phyloP scores from a whole-genome alignment of 2,888 invertebrate species.

The Xestia xanthographa region DNA sequence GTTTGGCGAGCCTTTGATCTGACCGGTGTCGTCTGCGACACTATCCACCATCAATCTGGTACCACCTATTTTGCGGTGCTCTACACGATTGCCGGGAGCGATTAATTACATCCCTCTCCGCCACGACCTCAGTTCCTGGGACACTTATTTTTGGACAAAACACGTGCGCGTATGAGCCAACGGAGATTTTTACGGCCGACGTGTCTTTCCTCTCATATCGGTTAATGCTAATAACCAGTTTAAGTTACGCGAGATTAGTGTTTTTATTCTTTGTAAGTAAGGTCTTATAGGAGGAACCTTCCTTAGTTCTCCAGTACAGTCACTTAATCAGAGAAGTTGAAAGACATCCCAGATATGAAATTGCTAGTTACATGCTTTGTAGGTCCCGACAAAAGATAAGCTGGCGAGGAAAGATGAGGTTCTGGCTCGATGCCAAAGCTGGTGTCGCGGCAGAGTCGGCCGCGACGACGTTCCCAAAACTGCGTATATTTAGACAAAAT shows the following conservation, averaged over 20 bases:
- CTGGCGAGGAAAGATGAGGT: constrained; percentile 83
- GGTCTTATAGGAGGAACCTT: constrained; percentile 5
- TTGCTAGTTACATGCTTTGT: constrained; percentile 60
- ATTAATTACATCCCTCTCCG: constrained; percentile 74
- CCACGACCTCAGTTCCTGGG: constrained; percentile 71
- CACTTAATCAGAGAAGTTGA: constrained; percentile 14
- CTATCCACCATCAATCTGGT: constrained; percentile 70
- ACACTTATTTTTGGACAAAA: constrained; percentile 81
- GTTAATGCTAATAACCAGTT: constrained; percentile 32
- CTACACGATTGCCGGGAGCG: constrained; percentile 65
- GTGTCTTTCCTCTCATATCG: constrained; percentile 33
- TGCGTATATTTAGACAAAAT: constrained; percentile 91
- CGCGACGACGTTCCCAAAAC: constrained; percentile 90
- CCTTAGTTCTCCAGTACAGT: constrained; percentile 5
- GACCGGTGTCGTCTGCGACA: constrained; percentile 72
- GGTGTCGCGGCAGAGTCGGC: constrained; percentile 87
- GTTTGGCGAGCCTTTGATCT: constrained; percentile 82
- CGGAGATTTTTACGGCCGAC: constrained; percentile 62
- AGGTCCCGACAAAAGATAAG: constrained; percentile 82
- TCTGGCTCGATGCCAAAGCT: constrained; percentile 84
- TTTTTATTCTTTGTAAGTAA: not conserved
- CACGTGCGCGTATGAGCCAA: constrained; percentile 76
- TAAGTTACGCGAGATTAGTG: constrained; percentile 15
- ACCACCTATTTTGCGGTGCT: constrained; percentile 67
- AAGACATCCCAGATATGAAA: constrained; percentile 21